Base-by-base conservation (phyloP, 2,797 vertebrate genomes). In the Molothrus ater region DNA sequence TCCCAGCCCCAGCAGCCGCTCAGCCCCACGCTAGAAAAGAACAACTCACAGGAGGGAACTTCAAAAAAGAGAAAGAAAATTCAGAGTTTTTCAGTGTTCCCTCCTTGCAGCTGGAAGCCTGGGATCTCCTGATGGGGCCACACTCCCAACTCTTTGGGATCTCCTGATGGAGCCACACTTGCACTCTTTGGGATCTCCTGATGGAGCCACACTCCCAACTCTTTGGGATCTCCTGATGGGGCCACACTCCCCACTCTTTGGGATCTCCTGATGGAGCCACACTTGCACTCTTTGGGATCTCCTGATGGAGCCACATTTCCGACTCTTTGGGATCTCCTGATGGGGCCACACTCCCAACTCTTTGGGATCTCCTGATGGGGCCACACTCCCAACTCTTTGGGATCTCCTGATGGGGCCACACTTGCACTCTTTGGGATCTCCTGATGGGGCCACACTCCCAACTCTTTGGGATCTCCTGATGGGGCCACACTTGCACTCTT, bases 291-390 rank as follows among this genome's bases (percentile, higher is more conserved):
- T 51, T 57, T 13, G 48, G 48, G 48, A 16, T 50, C 48, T 50
- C 48, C 48, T 50, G 3, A 6, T 17, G 48, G 48, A 9, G 26
- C 9, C 48, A 50, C 28, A 10, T 21, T 80, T 25, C 13, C 72
- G 42, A 42, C 76, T 48, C 0, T 24, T 13, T 61, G 4, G 45
- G 16, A 22, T 7, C 11, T 10, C 45, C 4, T n/a, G 43, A 9
- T 1, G 10, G 53, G 61, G 34, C 17, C 24, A 34, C 53, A 10
- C 25, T 81, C 17, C 12, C 76, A 47, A 1, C 76, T 45, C 0
- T 43, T 43, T 63, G 51, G 18, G 51, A 32, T 54, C 51, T 32
- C 51, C 29, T 32, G 5, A 4, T 13, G 20, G 32, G 32, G 31
- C 11, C 31, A 31, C 51, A 21, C 6, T 54, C 1, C 18, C 19